Conservation (phyloP, 2,888 invertebrate genomes). For the Trichopria drosophilae region DNA sequence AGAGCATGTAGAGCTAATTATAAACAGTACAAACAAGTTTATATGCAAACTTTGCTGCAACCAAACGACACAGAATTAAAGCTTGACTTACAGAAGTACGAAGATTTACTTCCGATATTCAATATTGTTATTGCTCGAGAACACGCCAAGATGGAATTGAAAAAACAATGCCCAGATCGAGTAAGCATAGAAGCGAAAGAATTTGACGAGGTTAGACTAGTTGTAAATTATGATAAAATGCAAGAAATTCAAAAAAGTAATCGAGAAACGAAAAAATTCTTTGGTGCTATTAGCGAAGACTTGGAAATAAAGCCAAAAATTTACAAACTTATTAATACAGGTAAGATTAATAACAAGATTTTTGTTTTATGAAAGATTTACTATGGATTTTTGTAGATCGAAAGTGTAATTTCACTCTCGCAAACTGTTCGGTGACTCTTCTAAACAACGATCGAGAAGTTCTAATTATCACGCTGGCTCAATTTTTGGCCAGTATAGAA, state of each 20-base stretch:
- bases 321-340: slow-evolving; percentile 1
- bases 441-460: slow-evolving; percentile 72
- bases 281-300: slow-evolving; percentile 15
- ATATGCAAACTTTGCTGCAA: slow-evolving; percentile 70
- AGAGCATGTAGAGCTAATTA: slow-evolving; percentile 71
- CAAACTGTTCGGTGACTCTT: slow-evolving; percentile 71
- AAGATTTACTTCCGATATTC: slow-evolving; percentile 73
- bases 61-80: slow-evolving; percentile 76
- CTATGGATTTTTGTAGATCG: slow-evolving; percentile 64
- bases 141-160: slow-evolving; percentile 72
- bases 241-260: slow-evolving; percentile 55
- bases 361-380: no score
- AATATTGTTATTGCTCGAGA: slow-evolving; percentile 79
- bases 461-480: slow-evolving; percentile 71
- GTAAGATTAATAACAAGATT: slow-evolving; percentile 14
- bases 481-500: slow-evolving; percentile 71
- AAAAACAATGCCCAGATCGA: slow-evolving; percentile 51
- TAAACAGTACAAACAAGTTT: slow-evolving; percentile 69
- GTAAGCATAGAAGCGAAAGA: slow-evolving; percentile 54
- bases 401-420: slow-evolving; percentile 74
- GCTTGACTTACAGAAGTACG: slow-evolving; percentile 73
- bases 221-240: slow-evolving; percentile 62
- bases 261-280: slow-evolving; percentile 12
- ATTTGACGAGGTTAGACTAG: slow-evolving; percentile 57
- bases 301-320: slow-evolving; percentile 20